These are phyloP conservation scores for Pseudomyrmex sp. DNA, from an alignment of 1,140 invertebrate species.

Conservation along the genomic window DNA sequence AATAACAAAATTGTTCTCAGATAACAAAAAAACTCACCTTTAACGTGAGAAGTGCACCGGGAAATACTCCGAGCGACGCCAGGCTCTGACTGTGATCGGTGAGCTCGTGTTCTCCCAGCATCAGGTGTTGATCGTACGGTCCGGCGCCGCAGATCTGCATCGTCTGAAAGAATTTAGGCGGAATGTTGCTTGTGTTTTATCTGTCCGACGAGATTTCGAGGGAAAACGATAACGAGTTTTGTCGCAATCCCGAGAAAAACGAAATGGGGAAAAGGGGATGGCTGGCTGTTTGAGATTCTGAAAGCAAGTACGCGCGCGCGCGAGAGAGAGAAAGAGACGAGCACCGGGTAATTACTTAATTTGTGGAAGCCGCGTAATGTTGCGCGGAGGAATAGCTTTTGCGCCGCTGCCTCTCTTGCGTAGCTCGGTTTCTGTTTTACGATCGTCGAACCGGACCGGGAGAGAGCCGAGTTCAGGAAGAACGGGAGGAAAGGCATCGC, in stretches of 20 bases:
- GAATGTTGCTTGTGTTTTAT: not conserved
- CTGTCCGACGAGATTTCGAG: too few relatives aligned
- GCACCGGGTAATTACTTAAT: conserved; percentile 84
- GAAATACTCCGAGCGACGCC: conserved; percentile 81
- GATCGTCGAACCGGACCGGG: conserved; percentile 49
- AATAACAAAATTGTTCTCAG: too few relatives aligned
- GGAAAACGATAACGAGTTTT: too few relatives aligned
- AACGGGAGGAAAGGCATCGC: conserved; percentile 5
- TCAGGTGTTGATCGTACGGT: conserved; percentile 82
- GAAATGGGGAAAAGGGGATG: not conserved
- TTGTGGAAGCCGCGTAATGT: conserved; percentile 76
- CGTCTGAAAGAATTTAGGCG: conserved; percentile 73
- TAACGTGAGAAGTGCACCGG: conserved; percentile 80
- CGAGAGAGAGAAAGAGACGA: conserved; percentile 54
- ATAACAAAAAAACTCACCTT: conserved; percentile 75
- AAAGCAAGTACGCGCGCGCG: conserved; percentile 58
- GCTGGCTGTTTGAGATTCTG: conserved; percentile 42
- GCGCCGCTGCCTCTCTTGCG: conserved; percentile 23
- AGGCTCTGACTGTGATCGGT: conserved; percentile 80
- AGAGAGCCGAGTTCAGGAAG: conserved; percentile 10
- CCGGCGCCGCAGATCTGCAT: conserved; percentile 81
- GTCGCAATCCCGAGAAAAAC: conserved; percentile 31
- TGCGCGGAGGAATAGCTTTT: conserved; percentile 53
- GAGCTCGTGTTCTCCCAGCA: conserved; percentile 80
- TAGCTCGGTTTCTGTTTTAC: conserved; percentile 67